Evolutionary conservation across 2,797 vertebrate species (phyloP).

Genomic region (Coluber constrictor): DNA sequence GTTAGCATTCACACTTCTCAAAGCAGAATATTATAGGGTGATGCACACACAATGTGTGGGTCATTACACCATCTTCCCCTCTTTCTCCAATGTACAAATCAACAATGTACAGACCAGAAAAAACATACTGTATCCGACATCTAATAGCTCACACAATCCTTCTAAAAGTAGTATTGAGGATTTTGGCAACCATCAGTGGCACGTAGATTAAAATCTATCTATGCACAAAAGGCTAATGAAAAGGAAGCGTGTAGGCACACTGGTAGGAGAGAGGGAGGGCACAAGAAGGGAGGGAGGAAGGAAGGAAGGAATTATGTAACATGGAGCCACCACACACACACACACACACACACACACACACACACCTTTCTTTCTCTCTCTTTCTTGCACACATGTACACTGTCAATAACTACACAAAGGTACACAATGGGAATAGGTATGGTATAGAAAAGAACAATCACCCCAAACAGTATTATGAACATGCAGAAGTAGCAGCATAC

Average conservation of each 20-base stretch:
- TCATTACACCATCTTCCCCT: neutral
- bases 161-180: neutral
- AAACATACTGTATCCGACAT: neutral
- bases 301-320: constrained; percentile 14
- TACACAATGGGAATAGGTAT: neutral
- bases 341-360: neutral
- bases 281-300: neutral
- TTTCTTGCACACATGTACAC: neutral
- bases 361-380: neutral
- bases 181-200: neutral
- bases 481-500: neutral
- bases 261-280: neutral
- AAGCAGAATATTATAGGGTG: neutral
- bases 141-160: neutral
- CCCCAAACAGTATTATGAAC: neutral
- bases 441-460: neutral
- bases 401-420: neutral
- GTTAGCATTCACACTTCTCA: neutral
- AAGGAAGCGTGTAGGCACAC: neutral
- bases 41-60: neutral
- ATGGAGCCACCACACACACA: neutral
- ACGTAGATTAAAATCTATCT: neutral
- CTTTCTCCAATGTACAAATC: neutral
- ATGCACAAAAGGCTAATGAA: neutral
- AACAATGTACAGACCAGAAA: neutral